Evolutionary conservation across 2,888 invertebrate genomes (phyloP), one percentile per base, ranked within the genome.

Genomic region (Proisotoma minuta): DNA sequence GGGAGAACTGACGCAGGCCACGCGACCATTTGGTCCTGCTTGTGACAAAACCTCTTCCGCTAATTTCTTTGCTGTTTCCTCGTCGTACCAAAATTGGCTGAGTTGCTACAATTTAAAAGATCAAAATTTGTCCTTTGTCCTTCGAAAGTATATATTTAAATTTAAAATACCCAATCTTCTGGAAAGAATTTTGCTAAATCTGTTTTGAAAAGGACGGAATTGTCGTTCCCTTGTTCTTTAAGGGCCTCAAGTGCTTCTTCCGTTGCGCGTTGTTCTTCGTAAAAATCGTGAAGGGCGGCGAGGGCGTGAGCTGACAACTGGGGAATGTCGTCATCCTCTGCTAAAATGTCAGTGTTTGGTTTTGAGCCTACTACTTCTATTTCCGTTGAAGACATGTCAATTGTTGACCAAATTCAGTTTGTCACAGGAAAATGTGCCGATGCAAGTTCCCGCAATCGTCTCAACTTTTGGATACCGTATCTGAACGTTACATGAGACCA

Each of bases 21-120:
- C 86, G 71, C 82, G 84, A 1, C 84, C 85, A 40, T 80, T 78
- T 8, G 78, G 74, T 8, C 80, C 80, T 18, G 85, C 79, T 3
- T 80, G 77, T 65, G 81, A 78, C 50, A 86, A 76, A 5, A 86
- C 85, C 62, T 88, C 86, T 72, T 82, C 81, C 0, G 87, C 86
- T n/a, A 97, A 78, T 1, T 78, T 78, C 27, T 83, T 80, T 47
- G 90, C 86, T 0, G 97, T 97, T 2, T 81, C 77, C 43, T 89
- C 86, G 75, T 89, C 86, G 76, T 98, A 98, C 97, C 97, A 98
- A 81, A 98, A 97, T 79, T 97, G 97, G 76, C 95, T 95, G 43
- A 97, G 80, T 91, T 97, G 93, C 95, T 93, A 78, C 22, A 24
- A 26, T 18, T 43, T 18, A 49, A 47, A 63, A 65, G 52, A n/a